Evolutionary conservation across 2,888 invertebrate genomes (phyloP), one percentile per base, ranked within the genome.

Genomic region (Caenorhabditis drosophilae): DNA sequence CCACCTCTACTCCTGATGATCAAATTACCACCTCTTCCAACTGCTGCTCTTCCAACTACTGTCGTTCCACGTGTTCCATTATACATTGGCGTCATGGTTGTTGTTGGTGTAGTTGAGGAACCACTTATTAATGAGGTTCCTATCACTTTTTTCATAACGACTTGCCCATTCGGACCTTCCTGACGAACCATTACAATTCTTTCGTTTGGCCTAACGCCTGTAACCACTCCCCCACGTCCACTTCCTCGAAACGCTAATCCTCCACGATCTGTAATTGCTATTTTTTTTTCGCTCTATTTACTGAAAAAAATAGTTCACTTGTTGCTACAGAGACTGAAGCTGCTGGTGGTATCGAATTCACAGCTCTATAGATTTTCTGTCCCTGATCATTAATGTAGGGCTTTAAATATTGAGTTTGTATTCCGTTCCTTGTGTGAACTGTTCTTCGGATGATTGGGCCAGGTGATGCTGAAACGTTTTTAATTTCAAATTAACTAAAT

Each of bases 341-440:
- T n/a, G n/a, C n/a, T n/a, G 16, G 18, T 6, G 40, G 40, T 20
- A 4, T 7, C 18, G 42, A 23, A 15, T 15, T 42, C 20, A 58
- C 12, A 23, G 53, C 46, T 22, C 36, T 26, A 23, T 44, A 53
- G 25, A 53, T 44, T 26, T 44, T 53, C 26, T 53, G 53, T 20
- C 53, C 53, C 25, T 53, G 35, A 15, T 31, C 53, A 40, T 64
- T 61, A n/a, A 55, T 55, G 18, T 51, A 57, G 26, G 70, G 62
- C 20, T 60, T 56, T 15, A 70, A 51, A 40, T 63, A 56, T 36
- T 70, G 67, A 41, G 57, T 67, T 26, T 62, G 55, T 1, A 60
- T 56, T 15, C 73, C 73, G 23, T 67, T 66, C 25, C 57, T 52
- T 15, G 69, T 69, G 27, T 70, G 67, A 4, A 73, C 53, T 20